These are phyloP conservation scores for Varanus komodoensis DNA, from an alignment of 2,113 vertebrate genomes.

Conservation along the genomic window DNA sequence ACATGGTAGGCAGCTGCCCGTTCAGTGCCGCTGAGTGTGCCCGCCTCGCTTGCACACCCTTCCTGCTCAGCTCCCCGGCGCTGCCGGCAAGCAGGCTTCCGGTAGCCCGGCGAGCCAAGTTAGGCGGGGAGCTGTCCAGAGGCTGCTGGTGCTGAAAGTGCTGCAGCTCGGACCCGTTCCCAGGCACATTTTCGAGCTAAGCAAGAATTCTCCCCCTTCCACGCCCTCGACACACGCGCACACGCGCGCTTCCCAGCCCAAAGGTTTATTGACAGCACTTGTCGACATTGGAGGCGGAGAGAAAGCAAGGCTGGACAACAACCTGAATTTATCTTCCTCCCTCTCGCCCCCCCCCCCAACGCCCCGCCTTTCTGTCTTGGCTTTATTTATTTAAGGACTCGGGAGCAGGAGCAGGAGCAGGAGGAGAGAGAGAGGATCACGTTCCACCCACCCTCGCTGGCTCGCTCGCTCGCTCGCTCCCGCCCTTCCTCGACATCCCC, in stretches of 20 bases:
- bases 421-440: slow-evolving; percentile 41
- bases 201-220: slow-evolving; percentile 20
- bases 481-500: slow-evolving; percentile 63
- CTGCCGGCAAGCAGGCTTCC: slow-evolving; percentile 48
- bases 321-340: slow-evolving; percentile 27
- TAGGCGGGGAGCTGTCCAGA: slow-evolving; percentile 81
- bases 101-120: slow-evolving; percentile 74
- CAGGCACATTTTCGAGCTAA: slow-evolving; percentile 63
- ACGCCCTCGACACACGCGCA: neutral
- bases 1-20: neutral
- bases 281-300: slow-evolving; percentile 31
- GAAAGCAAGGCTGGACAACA: slow-evolving; percentile 44
- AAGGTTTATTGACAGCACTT: slow-evolving; percentile 47
- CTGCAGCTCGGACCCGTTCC: slow-evolving; percentile 57
- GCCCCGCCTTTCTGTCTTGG: neutral
- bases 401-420: slow-evolving; percentile 11
- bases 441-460: slow-evolving; percentile 54
- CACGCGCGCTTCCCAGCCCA: neutral
- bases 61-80: neutral
- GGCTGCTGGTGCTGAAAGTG: slow-evolving; percentile 81
- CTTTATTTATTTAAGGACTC: neutral
- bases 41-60: neutral
- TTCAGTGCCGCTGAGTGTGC: neutral
- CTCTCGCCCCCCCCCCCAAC: neutral
- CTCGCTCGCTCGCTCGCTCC: neutral